Evolutionary conservation across 2,113 vertebrate genomes (phyloP).

Genomic region (Prietella phreatophila): DNA sequence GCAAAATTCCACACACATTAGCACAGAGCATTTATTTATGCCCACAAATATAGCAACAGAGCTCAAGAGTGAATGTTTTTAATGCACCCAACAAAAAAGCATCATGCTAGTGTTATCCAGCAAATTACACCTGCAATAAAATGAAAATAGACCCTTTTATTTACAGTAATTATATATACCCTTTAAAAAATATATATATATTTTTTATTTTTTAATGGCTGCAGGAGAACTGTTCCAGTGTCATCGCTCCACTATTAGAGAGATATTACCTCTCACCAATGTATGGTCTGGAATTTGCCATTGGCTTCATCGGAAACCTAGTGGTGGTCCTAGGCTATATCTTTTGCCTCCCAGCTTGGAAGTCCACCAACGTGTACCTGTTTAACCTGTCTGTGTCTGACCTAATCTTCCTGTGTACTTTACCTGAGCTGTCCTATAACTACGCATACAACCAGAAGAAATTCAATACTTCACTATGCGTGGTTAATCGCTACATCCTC

Average conservation of each 20-base stretch:
- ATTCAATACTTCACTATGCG: background rate
- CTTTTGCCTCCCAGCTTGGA: constrained; percentile 22
- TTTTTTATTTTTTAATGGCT: background rate
- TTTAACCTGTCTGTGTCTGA: constrained; percentile 33
- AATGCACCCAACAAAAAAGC: background rate
- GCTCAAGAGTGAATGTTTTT: background rate
- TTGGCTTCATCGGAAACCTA: constrained; percentile 36
- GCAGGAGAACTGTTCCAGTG: constrained; percentile 9
- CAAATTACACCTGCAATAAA: no score
- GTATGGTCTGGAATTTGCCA: constrained; percentile 27
- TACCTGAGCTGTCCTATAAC: constrained; percentile 35
- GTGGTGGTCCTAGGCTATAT: constrained; percentile 45
- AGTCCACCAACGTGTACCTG: constrained; percentile 36
- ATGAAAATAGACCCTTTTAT: background rate
- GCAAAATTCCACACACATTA: background rate
- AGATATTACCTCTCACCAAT: constrained; percentile 31
- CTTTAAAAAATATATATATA: no score
- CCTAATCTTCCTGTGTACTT: constrained; percentile 29
- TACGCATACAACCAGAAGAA: constrained; percentile 5
- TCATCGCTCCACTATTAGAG: background rate
- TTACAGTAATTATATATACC: background rate
- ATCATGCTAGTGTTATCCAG: no score
- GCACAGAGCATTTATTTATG: background rate
- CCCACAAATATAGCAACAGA: background rate
- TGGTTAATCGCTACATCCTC: constrained; percentile 29